These are phyloP conservation scores for Netelia virgata DNA, from an alignment of 2,888 invertebrate genomes.

Conservation along the genomic window DNA sequence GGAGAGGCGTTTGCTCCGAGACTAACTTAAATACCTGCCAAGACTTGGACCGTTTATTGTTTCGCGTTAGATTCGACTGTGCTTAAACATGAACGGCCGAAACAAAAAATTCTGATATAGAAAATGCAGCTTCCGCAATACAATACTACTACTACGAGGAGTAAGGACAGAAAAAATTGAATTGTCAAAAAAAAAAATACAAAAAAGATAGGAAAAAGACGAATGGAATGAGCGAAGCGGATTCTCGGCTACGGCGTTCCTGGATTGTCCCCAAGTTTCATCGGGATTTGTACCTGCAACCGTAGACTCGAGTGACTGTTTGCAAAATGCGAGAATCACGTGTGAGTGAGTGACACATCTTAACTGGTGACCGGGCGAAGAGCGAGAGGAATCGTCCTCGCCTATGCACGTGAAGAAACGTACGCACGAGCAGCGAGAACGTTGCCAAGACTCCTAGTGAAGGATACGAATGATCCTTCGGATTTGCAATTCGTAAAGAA, in stretches of 20 bases:
- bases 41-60: too few relatives aligned
- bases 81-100: too few relatives aligned
- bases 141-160: too few relatives aligned
- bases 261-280: constrained; percentile 21
- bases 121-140: too few relatives aligned
- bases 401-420: background rate
- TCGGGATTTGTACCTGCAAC: constrained; percentile 29
- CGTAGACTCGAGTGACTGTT: constrained; percentile 1
- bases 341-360: constrained; percentile 40
- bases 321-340: constrained; percentile 26
- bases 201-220: too few relatives aligned
- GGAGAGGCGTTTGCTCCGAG: too few relatives aligned
- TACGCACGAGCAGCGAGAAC: background rate
- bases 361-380: background rate
- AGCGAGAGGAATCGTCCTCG: background rate
- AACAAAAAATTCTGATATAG: too few relatives aligned
- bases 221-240: background rate
- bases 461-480: constrained; percentile 23
- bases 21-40: too few relatives aligned
- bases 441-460: constrained; percentile 5
- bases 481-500: background rate
- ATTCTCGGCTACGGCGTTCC: background rate
- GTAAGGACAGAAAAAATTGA: background rate
- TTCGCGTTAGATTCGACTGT: too few relatives aligned
- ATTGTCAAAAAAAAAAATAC: background rate